Base-by-base conservation (phyloP, 2,888 invertebrate genomes). In the Leistus spinibarbis region DNA sequence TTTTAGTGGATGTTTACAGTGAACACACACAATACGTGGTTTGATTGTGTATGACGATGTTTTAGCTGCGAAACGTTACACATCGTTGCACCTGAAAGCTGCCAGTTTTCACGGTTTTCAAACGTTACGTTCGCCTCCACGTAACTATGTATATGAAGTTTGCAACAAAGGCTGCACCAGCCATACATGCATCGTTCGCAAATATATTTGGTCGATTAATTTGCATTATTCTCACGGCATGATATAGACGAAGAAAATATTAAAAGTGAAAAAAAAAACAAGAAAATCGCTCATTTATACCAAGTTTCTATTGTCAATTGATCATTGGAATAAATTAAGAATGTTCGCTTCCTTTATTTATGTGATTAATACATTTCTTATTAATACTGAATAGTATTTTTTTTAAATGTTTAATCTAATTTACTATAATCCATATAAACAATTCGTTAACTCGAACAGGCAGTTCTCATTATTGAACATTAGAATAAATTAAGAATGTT, bases 31-130 rank as follows among this genome's bases (percentile, higher is more conserved):
- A 4, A 24, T 24, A 24, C 24, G 3, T 7, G 24, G 24, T 24
- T 24, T 24, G 24, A 7, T 24, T 24, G 24, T 24, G 24, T 7
- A 40, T 40, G 13, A 13, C 40, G 60, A 60, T 60, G 60, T 2
- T 60, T 60, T 17, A 56, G 56, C 9, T 60, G 19, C 60, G 13
- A 22, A 20, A 19, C 16, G 60, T 60, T 60, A 13, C 60, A 19
- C 5, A 60, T 20, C 20, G 16, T 7, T 60, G 17, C 60, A 20
- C 60, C 60, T 60, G 60, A 60, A 60, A 60, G 60, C 60, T 60
- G 17, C 20, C 60, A 60, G 17, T 60, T 60, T 57, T 60, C 60
- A 60, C 60, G 60, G 60, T 60, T 60, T 19, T 60, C 20, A 60
- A 19, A 22, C 16, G 20, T 10, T 60, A 17, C 40, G 40, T 40